Conservation (phyloP, 2,113 vertebrate species). For the Chaetorhynchus papuensis region DNA sequence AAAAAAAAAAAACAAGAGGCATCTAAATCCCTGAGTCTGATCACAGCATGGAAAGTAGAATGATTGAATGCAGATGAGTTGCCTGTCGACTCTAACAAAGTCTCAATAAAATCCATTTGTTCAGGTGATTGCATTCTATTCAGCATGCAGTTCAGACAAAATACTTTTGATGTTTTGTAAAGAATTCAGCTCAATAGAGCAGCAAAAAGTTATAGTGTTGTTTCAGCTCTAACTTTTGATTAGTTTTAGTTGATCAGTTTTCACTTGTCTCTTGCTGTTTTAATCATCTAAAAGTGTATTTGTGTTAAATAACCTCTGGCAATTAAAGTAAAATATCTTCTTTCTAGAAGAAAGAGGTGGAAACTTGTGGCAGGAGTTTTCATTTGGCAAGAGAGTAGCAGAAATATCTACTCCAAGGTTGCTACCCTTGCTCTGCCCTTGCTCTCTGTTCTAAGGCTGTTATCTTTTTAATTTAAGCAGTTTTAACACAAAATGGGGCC, state of each 20-base stretch:
- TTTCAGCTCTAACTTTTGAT: conserved; percentile 1
- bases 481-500: conserved; percentile 68
- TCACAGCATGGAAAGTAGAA: neutral
- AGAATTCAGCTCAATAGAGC: conserved; percentile 1
- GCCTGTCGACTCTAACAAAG: neutral
- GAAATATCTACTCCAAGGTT: neutral
- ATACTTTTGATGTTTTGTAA: conserved; percentile 2
- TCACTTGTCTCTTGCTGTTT: neutral
- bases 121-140: neutral
- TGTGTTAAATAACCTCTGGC: neutral
- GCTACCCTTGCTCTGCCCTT: neutral
- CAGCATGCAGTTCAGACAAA: neutral
- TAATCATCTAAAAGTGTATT: neutral
- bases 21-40: neutral
- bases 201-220: neutral
- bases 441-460: neutral
- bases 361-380: neutral
- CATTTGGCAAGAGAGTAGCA: neutral
- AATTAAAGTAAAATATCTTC: neutral
- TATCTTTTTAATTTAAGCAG: conserved; percentile 65
- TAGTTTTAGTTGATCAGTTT: neutral
- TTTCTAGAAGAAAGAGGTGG: neutral
- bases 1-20: neutral
- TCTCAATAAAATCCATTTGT: conserved; percentile 26
- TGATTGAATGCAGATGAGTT: neutral